Evolutionary conservation across 1,140 invertebrate genomes (phyloP), one percentile per base, ranked within the genome.

Genomic region (Penaeus vannamei): DNA sequence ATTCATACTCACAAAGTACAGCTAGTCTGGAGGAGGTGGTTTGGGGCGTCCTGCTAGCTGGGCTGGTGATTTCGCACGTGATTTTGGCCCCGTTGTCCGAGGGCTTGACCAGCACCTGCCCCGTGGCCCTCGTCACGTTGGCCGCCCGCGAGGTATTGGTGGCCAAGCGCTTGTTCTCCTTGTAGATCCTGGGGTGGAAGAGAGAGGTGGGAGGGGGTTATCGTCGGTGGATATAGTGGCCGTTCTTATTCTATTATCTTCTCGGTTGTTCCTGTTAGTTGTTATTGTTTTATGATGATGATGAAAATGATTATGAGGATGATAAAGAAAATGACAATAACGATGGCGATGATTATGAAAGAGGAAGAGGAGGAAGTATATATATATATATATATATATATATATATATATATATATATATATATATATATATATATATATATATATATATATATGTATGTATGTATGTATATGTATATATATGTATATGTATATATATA

Each of bases 81-180:
- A 79, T 79, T 46, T 79, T 36, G 76, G 76, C 76, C 76, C 76
- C 76, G 20, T 79, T 79, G 76, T 79, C 76, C 29, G n/a, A 7
- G 19, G 76, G 76, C n/a, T 20, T 46, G n/a, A 79, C 76, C 5
- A 36, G 12, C 20, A 79, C 29, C 76, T 46, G 32, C 3, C 29
- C 76, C 0, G 26, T 23, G 22, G 29, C 76, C 19, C 76, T 32
- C 10, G 76, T 79, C 32, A 79, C 76, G n/a, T 79, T 36, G 46
- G 29, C 76, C 22, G 2, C 26, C 8, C 76, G 23, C 76, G 32
- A 29, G 29, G 46, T 29, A 17, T 79, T 46, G 22, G 76, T 79
- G 76, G 76, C 32, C 29, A 79, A 2, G 46, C 76, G 46, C 22
- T 23, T 22, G 12, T 36, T 36, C 32, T 36, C 46, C 29, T 36